Conservation (phyloP, 2,888 invertebrate genomes). For the Pocota personata region DNA sequence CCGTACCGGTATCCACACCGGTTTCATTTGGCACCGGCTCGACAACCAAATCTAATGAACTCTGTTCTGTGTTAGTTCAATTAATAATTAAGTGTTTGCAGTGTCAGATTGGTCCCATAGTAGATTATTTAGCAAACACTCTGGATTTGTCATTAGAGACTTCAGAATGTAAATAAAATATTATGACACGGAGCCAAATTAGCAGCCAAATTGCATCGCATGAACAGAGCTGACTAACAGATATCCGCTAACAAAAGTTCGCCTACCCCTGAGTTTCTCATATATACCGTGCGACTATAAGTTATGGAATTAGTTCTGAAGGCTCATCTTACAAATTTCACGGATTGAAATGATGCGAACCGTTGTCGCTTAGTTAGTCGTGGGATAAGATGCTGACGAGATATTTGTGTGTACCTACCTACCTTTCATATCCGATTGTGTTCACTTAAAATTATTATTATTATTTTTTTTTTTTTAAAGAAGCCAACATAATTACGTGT, state of each 20-base stretch:
- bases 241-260: conserved; percentile 17
- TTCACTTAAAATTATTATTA: neutral
- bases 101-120: no score
- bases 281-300: conserved; percentile 17
- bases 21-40: no score
- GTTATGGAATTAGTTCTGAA: conserved; percentile 76
- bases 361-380: conserved; percentile 64
- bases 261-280: conserved; percentile 25
- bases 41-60: no score
- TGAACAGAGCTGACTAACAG: neutral
- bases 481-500: neutral
- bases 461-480: neutral
- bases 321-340: conserved; percentile 76
- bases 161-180: no score
- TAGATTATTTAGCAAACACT: no score
- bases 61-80: no score
- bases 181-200: no score
- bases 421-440: neutral
- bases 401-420: conserved; percentile 2
- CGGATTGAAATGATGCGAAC: conserved; percentile 73
- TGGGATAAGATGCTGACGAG: conserved; percentile 61
- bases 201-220: no score
- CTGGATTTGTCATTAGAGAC: no score
- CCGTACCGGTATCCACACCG: no score
- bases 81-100: no score